phyloP scores from a whole-genome alignment of 2,797 vertebrate genomes.

The Hypotaenidia philippensis region DNA sequence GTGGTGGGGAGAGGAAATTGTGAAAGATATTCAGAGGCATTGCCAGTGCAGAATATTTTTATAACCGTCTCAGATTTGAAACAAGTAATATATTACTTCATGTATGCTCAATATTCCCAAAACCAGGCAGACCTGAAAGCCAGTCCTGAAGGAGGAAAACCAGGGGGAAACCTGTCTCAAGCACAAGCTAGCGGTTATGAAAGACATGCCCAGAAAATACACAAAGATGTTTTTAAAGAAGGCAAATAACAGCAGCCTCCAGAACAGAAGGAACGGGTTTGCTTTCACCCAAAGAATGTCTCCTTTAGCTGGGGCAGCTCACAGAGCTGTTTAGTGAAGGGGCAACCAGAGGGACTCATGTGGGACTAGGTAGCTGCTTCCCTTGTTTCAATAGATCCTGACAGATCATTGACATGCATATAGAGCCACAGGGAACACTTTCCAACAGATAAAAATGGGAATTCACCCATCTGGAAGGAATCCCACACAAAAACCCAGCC shows the following conservation, averaged over 20 bases:
- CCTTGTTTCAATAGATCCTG: neutral
- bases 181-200: neutral
- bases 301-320: neutral
- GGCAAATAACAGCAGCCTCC: neutral
- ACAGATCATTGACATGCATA: neutral
- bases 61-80: neutral
- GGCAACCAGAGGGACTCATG: neutral
- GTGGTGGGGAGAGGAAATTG: constrained; percentile 36
- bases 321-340: neutral
- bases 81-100: neutral
- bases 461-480: neutral
- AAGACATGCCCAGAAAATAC: neutral
- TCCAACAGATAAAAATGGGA: neutral
- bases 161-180: neutral
- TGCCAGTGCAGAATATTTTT: constrained; percentile 36
- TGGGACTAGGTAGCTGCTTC: neutral
- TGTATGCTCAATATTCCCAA: neutral
- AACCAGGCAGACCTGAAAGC: neutral
- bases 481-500: neutral
- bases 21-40: constrained; percentile 39
- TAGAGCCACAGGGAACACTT: neutral
- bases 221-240: neutral
- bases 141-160: neutral
- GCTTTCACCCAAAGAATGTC: neutral
- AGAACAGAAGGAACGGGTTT: neutral